Evolutionary conservation across 1,140 invertebrate genomes (phyloP).

Genomic region (Dryas iulia): DNA sequence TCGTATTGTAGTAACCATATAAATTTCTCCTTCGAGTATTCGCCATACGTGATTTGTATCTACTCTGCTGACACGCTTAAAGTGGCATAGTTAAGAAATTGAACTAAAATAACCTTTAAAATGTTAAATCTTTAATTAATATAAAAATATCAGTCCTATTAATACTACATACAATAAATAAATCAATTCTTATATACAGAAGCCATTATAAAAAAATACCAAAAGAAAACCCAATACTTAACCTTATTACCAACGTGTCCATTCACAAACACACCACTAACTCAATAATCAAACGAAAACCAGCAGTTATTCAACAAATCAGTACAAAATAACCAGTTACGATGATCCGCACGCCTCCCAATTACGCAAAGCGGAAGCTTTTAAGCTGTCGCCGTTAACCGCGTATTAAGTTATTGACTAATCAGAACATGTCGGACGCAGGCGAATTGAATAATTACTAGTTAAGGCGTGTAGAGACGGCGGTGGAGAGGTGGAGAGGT

Average conservation of each 20-base stretch:
- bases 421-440: slow-evolving; percentile 71
- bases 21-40: too few relatives aligned
- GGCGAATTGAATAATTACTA: slow-evolving; percentile 73
- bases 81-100: too few relatives aligned
- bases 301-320: neutral
- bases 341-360: slow-evolving; percentile 30
- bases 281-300: neutral
- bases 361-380: slow-evolving; percentile 33
- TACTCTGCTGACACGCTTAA: too few relatives aligned
- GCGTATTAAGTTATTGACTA: slow-evolving; percentile 67
- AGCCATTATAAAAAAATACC: too few relatives aligned
- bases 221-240: neutral
- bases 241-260: neutral
- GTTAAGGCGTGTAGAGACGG: slow-evolving; percentile 50
- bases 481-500: slow-evolving; percentile 3
- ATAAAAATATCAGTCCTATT: too few relatives aligned
- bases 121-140: too few relatives aligned
- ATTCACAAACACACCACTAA: neutral
- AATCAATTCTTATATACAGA: too few relatives aligned
- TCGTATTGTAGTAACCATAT: too few relatives aligned
- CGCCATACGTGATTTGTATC: too few relatives aligned
- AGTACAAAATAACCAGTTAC: slow-evolving; percentile 28
- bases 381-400: slow-evolving; percentile 50
- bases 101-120: too few relatives aligned
- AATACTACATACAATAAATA: too few relatives aligned